These are phyloP conservation scores for Caloenas nicobarica DNA, from an alignment of 2,113 vertebrate genomes.

Conservation along the genomic window DNA sequence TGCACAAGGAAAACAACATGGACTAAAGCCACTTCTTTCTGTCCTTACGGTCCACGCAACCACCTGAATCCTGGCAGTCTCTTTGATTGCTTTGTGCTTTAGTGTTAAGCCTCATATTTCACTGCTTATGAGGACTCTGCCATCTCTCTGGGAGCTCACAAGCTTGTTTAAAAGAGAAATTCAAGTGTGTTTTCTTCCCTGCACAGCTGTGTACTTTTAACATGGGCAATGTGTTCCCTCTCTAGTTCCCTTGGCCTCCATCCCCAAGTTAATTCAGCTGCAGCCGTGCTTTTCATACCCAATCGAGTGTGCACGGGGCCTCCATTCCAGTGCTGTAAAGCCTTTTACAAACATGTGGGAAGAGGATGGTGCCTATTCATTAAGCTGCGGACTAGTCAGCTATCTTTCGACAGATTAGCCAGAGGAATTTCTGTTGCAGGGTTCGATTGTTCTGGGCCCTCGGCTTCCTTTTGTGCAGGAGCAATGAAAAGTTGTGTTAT, in stretches of 20 bases:
- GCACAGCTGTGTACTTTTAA: background rate
- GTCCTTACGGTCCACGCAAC: background rate
- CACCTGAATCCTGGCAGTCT: background rate
- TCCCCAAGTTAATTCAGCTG: conserved; percentile 21
- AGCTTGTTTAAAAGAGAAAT: background rate
- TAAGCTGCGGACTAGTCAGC: conserved; percentile 66
- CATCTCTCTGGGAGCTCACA: background rate
- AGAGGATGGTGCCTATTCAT: conserved; percentile 65
- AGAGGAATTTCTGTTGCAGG: conserved; percentile 77
- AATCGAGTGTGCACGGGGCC: conserved; percentile 59
- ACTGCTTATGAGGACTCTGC: background rate
- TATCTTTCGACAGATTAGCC: conserved; percentile 83
- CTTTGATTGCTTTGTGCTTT: background rate
- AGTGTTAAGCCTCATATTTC: background rate
- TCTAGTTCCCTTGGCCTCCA: background rate
- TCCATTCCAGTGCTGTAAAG: background rate
- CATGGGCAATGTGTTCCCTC: background rate
- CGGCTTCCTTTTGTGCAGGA: conserved; percentile 78
- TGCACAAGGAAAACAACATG: background rate
- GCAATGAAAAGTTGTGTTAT: conserved; percentile 76
- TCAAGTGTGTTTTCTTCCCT: background rate
- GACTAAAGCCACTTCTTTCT: background rate
- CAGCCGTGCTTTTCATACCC: conserved; percentile 57
- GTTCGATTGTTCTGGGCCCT: conserved; percentile 75
- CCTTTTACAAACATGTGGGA: conserved; percentile 45